These are phyloP conservation scores for Aporophyla nigra DNA, from an alignment of 2,888 invertebrate species.

Conservation along the genomic window DNA sequence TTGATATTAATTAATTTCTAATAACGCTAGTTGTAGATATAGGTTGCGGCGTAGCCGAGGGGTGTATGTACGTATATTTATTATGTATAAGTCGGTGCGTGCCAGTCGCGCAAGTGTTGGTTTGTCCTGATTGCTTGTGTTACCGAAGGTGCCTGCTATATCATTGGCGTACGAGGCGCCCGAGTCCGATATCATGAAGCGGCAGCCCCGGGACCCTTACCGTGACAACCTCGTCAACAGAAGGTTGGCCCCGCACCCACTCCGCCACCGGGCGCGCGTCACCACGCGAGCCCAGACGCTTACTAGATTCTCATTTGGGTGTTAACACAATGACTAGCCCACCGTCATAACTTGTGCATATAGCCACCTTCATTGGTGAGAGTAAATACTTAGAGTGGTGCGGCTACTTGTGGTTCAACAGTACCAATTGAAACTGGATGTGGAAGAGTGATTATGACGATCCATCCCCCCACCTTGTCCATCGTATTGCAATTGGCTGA, in stretches of 20 bases:
- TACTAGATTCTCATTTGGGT: conserved; percentile 86
- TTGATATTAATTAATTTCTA: conserved; percentile 68
- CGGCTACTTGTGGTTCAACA: conserved; percentile 85
- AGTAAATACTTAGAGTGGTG: conserved; percentile 79
- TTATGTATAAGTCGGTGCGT: conserved; percentile 78
- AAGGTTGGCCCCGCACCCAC: conserved; percentile 93
- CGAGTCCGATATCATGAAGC: conserved; percentile 99
- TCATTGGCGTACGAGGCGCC: conserved; percentile 99
- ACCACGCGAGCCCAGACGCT: conserved; percentile 75
- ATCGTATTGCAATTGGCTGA: conserved; percentile 74
- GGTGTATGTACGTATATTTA: conserved; percentile 80
- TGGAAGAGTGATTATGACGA: conserved; percentile 89
- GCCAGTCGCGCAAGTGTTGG: conserved; percentile 76
- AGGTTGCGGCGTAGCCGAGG: conserved; percentile 74
- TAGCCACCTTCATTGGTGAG: conserved; percentile 67
- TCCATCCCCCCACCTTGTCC: conserved; percentile 63
- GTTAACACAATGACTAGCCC: conserved; percentile 85
- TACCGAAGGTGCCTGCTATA: conserved; percentile 98
- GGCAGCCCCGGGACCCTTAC: conserved; percentile 99
- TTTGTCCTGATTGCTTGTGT: conserved; percentile 90
- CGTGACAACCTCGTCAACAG: conserved; percentile 99
- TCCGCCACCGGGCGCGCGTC: conserved; percentile 62
- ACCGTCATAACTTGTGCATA: conserved; percentile 70
- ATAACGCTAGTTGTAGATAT: conserved; percentile 78
- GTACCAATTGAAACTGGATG: conserved; percentile 86